Percentiles rank a stretch among this genome's conserved stretches.
Conservation (phyloP, 2,113 vertebrate genomes). For the Colossoma macropomum region DNA sequence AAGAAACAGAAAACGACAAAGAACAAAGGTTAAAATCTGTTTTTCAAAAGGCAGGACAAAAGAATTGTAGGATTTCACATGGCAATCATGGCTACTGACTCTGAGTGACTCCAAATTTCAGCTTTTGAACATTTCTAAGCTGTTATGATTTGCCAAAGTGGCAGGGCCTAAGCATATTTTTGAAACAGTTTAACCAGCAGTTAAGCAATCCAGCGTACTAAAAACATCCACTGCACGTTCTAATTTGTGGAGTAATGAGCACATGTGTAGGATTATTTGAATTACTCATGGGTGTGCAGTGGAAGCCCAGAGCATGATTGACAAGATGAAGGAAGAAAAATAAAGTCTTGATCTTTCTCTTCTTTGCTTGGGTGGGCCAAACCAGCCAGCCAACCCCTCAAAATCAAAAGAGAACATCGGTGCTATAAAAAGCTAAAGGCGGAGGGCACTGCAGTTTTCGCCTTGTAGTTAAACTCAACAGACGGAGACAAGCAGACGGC, state of each 20-base stretch:
- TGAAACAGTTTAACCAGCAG: conserved; percentile 72
- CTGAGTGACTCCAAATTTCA: not conserved
- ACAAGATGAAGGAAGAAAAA: conserved; percentile 57
- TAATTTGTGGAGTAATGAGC: conserved; percentile 76
- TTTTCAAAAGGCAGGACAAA: not conserved
- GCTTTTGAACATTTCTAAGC: not conserved
- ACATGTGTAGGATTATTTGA: conserved; percentile 73
- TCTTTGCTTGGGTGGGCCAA: conserved; percentile 75
- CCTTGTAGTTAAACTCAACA: conserved; percentile 71
- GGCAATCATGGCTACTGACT: not conserved
- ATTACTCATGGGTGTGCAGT: conserved; percentile 73
- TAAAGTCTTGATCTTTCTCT: conserved; percentile 62
- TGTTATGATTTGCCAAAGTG: conserved; percentile 32
- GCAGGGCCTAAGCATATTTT: conserved; percentile 64
- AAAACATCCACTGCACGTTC: conserved; percentile 74
- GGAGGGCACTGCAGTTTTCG: conserved; percentile 46
- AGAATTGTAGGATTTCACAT: not conserved
- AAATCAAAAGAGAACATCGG: conserved; percentile 63
- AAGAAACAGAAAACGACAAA: not conserved
- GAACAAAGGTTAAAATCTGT: not conserved
- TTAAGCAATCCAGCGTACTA: conserved; percentile 69
- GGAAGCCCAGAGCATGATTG: conserved; percentile 50
- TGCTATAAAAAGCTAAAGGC: conserved; percentile 72
- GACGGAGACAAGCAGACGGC: conserved; percentile 64
- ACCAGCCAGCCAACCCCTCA: conserved; percentile 59